Percentiles rank a stretch among this genome's conserved stretches.
Evolutionary conservation across 2,113 vertebrate species (phyloP).

Genomic region (Oreocharis arfaki): DNA sequence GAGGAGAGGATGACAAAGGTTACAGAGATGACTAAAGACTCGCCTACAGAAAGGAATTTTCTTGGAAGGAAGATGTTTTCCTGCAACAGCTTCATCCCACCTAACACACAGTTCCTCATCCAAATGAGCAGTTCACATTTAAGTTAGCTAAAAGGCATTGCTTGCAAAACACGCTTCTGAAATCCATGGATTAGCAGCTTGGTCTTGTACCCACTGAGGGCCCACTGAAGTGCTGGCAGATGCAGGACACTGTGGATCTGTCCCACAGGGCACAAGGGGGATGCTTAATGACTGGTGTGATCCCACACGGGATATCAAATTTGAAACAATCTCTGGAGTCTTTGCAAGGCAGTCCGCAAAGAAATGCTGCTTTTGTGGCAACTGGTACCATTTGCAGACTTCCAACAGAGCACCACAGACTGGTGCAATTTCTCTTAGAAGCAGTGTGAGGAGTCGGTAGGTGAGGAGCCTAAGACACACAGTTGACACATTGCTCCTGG

Average conservation of each 20-base stretch:
- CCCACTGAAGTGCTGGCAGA: not conserved
- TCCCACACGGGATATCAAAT: not conserved
- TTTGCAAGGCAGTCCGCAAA: not conserved
- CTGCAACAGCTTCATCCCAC: constrained; percentile 1
- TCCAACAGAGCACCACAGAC: not conserved
- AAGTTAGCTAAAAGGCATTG: not conserved
- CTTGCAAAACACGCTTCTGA: not conserved
- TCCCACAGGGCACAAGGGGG: not conserved
- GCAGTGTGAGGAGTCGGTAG: not conserved
- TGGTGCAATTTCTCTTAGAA: not conserved
- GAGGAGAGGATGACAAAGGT: constrained; percentile 25
- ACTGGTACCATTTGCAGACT: not conserved
- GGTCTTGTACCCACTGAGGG: not conserved
- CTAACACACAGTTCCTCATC: not conserved
- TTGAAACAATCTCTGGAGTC: not conserved
- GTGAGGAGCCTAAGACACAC: not conserved
- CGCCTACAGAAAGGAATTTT: not conserved
- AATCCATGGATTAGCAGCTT: not conserved
- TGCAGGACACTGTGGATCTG: not conserved
- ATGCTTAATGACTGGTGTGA: not conserved
- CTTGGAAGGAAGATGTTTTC: not conserved
- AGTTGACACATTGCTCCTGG: not conserved
- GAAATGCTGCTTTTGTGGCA: not conserved
- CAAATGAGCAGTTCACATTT: not conserved
- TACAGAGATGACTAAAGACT: constrained; percentile 46